Base-by-base conservation (phyloP, 1,140 invertebrate genomes). In the Magallana gigas region DNA sequence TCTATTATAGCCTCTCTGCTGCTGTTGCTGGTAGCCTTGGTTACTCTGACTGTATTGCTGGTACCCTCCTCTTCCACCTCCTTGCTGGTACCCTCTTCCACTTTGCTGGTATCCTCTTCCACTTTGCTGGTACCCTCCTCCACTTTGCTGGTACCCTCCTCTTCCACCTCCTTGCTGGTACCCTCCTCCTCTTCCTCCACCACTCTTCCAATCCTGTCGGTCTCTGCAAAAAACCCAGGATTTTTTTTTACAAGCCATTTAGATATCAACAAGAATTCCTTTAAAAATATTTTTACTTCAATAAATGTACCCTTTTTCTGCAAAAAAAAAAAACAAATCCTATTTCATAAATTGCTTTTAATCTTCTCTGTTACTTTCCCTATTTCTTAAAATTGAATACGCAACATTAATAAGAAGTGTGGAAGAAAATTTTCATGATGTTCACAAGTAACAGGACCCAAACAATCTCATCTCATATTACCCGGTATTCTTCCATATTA, bases 11-110 rank as follows among this genome's bases (percentile, higher is more conserved):
- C 68, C 9, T 76, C 68, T 76, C 68, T 76, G 68, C 9, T 76
- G 68, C 23, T 86, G 59, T 57, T 86, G 85, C 16, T 80, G 57
- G 68, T 76, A 76, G 36, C 68, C 68, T 68, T 85, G 85, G 85
- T 86, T 83, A 29, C 11, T 29, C 68, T 76, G 68, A 62, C 71
- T 56, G 14, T 62, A 36, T 71, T 58, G 57, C 64, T 76, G 23
- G 80, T 83, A 68, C 29, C 56, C 29, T 16, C 85, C 85, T n/a
- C 85, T 64, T 62, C 85, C 85, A 76, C 80, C 12, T 56, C 68
- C 18, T 76, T 76, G 68, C 57, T 76, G 59, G 36, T 83, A 84
- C 8, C 87, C 87, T 18, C 64, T 83, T 56, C 58, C 14, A 84
- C 86, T 83, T 64, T 48, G 36, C 36, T 48, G 36, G 36, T 48